A percentile compares a stretch with the other conserved stretches of the same genome.
phyloP scores from a whole-genome alignment of 1,140 invertebrate genomes.

The Episyrphus balteatus region DNA sequence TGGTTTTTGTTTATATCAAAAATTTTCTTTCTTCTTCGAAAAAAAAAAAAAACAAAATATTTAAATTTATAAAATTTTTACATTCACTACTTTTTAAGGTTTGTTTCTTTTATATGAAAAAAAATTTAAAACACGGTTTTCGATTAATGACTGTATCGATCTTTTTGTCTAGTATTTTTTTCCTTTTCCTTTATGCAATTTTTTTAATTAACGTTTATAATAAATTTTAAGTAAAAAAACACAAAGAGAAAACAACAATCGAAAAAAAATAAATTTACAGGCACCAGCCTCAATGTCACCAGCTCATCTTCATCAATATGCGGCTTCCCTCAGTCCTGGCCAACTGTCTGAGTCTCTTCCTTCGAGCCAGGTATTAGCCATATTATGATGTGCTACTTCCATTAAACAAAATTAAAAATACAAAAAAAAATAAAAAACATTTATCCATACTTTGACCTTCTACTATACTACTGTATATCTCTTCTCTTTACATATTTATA shows the following conservation, averaged over 20 bases:
- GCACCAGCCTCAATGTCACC: slow-evolving; percentile 81
- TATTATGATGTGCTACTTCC: neutral
- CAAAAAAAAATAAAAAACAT: no score
- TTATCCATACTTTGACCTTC: no score
- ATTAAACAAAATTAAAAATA: no score
- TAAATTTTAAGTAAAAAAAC: neutral
- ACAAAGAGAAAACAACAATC: neutral
- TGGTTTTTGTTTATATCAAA: neutral
- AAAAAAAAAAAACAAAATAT: neutral
- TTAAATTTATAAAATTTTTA: neutral
- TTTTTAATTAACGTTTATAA: neutral
- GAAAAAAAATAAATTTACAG: slow-evolving; percentile 41
- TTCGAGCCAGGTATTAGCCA: slow-evolving; percentile 54
- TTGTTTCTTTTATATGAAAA: neutral
- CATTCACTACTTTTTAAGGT: neutral
- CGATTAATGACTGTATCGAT: neutral
- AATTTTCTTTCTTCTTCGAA: neutral
- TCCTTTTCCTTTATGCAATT: no score
- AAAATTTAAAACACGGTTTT: neutral
- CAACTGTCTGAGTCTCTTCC: slow-evolving; percentile 64
- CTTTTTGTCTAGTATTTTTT: neutral
- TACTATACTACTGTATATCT: no score
- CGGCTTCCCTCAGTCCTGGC: slow-evolving; percentile 51
- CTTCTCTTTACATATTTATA: no score
- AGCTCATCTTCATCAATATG: slow-evolving; percentile 70